A percentile compares a stretch with the other conserved stretches of the same genome.
Evolutionary conservation across 2,888 invertebrate genomes (phyloP).

Genomic region (Andrena bucephala): DNA sequence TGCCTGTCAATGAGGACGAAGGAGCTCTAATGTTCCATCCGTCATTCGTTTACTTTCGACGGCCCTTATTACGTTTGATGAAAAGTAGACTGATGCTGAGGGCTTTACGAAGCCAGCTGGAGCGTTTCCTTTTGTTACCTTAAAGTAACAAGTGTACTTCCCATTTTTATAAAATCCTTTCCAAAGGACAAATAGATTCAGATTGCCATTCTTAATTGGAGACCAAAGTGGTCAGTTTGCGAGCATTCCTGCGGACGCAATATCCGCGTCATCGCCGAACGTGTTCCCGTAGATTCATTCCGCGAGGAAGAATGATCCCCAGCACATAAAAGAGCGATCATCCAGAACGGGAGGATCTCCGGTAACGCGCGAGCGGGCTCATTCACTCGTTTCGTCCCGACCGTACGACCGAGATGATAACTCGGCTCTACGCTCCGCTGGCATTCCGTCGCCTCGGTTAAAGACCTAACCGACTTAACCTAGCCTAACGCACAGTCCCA

Average conservation of each 20-base stretch:
- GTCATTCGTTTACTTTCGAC: background rate
- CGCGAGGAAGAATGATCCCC: background rate
- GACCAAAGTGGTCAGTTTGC: background rate
- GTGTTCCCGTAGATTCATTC: constrained; percentile 6
- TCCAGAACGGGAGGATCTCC: constrained; percentile 40
- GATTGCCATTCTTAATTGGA: too few relatives aligned
- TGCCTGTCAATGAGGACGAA: constrained; percentile 16
- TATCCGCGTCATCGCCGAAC: background rate
- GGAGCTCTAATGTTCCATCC: background rate
- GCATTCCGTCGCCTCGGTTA: constrained; percentile 74
- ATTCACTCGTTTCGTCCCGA: constrained; percentile 55
- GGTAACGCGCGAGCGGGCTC: constrained; percentile 44
- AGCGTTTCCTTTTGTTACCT: too few relatives aligned
- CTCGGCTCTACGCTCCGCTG: constrained; percentile 68
- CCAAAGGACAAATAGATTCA: too few relatives aligned
- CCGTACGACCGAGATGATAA: constrained; percentile 64
- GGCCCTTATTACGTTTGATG: background rate
- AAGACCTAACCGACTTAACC: constrained; percentile 74
- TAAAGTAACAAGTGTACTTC: too few relatives aligned
- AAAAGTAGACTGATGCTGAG: background rate
- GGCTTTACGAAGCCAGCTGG: too few relatives aligned
- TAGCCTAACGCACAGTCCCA: constrained; percentile 72
- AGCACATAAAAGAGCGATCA: constrained; percentile 24
- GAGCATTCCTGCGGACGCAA: background rate
- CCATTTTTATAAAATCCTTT: too few relatives aligned